Conservation (phyloP, 1,140 invertebrate species). For the Caligus rogercresseyi region DNA sequence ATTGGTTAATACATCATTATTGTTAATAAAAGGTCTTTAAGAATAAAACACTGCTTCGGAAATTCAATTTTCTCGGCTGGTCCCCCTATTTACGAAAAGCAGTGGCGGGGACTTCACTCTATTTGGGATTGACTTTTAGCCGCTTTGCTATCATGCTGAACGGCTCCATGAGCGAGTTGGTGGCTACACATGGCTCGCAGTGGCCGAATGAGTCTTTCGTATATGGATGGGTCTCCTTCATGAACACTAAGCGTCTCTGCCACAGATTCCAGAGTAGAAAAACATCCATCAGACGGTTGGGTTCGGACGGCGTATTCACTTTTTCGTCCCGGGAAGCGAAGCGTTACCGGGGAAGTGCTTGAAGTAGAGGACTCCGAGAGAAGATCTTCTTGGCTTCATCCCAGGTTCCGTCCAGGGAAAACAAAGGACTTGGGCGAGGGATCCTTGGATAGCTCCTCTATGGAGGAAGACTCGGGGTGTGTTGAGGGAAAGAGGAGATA, state of each 20-base stretch:
- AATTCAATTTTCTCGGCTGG: too few relatives aligned
- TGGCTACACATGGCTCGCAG: constrained; percentile 5
- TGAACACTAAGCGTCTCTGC: neutral
- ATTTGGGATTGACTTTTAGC: neutral
- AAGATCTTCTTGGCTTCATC: constrained; percentile 16
- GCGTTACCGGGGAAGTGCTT: neutral
- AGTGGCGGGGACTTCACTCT: too few relatives aligned
- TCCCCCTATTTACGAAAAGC: too few relatives aligned
- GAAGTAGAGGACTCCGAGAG: neutral
- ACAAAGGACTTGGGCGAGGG: neutral
- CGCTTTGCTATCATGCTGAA: constrained; percentile 15
- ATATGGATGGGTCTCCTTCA: neutral
- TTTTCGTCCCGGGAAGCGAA: neutral
- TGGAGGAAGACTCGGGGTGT: neutral
- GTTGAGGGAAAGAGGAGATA: neutral
- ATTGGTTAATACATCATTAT: too few relatives aligned
- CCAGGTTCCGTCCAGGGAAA: constrained; percentile 11
- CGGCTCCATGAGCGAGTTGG: constrained; percentile 15
- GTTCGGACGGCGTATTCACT: constrained; percentile 10
- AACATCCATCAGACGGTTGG: constrained; percentile 4
- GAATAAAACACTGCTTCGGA: too few relatives aligned
- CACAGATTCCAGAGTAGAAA: constrained; percentile 11
- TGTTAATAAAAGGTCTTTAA: too few relatives aligned
- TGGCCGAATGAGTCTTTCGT: neutral
- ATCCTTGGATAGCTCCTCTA: neutral